A percentile compares a stretch with the other conserved stretches of the same genome.
These are phyloP conservation scores for Pygathrix nemaeus DNA, from an alignment of 2,113 vertebrate genomes.

Conservation along the genomic window DNA sequence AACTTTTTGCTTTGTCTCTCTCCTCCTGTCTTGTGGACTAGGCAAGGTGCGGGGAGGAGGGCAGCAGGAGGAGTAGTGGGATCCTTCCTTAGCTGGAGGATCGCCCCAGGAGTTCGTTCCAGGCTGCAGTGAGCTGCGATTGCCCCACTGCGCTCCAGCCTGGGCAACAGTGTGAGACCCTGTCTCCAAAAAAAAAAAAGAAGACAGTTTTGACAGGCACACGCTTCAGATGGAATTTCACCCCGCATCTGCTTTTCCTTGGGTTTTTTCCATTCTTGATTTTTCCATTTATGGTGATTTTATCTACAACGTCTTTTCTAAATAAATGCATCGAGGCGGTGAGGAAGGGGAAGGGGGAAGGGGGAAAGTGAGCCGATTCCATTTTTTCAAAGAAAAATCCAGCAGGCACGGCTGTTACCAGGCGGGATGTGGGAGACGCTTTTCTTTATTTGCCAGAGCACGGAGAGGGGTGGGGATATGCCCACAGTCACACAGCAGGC, in stretches of 20 bases:
- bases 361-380: not conserved
- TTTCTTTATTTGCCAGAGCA: not conserved
- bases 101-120: no score
- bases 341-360: not conserved
- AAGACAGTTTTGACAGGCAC: not conserved
- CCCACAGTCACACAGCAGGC: not conserved
- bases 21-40: no score
- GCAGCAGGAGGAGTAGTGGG: not conserved
- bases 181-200: no score
- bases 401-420: not conserved
- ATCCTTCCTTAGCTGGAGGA: no score
- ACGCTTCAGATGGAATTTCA: not conserved
- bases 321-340: not conserved
- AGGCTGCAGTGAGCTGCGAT: no score
- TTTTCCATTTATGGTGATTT: not conserved
- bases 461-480: not conserved
- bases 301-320: not conserved
- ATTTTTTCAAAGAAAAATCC: not conserved
- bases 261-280: not conserved
- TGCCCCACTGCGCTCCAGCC: no score
- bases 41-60: no score
- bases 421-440: not conserved
- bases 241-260: not conserved
- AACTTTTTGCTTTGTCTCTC: no score
- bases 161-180: no score